Evolutionary conservation across 2,888 invertebrate species (phyloP).

Genomic region (Athripsodes cinereus): DNA sequence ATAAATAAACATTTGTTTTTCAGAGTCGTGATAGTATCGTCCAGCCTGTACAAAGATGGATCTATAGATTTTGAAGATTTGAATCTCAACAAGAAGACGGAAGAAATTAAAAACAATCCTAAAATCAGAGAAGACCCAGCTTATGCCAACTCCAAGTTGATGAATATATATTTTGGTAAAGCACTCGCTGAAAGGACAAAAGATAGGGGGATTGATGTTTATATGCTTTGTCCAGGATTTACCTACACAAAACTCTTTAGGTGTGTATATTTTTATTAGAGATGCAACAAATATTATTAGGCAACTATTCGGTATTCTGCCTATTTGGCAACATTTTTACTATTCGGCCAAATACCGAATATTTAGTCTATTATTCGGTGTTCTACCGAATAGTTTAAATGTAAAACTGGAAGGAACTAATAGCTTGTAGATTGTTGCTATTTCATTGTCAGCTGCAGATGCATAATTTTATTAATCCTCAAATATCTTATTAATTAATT

Average conservation of each 20-base stretch:
- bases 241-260: constrained; percentile 72
- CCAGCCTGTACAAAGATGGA: constrained; percentile 63
- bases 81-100: constrained; percentile 47
- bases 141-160: constrained; percentile 72
- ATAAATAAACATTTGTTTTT: too few relatives aligned
- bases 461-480: too few relatives aligned
- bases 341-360: too few relatives aligned
- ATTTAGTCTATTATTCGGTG: too few relatives aligned
- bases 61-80: constrained; percentile 61
- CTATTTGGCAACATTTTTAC: too few relatives aligned
- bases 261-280: constrained; percentile 32
- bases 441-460: too few relatives aligned
- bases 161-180: constrained; percentile 66
- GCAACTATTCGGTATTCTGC: not conserved
- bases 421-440: too few relatives aligned
- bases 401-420: too few relatives aligned
- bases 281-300: not conserved
- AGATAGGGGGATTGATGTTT: constrained; percentile 55
- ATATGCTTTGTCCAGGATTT: constrained; percentile 72
- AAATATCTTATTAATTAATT: too few relatives aligned
- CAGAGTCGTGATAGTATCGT: constrained; percentile 68
- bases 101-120: constrained; percentile 37
- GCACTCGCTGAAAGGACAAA: constrained; percentile 55
- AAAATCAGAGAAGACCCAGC: constrained; percentile 47
- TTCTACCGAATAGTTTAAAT: too few relatives aligned